Evolutionary conservation across 2,888 invertebrate genomes (phyloP), one percentile per base, ranked within the genome.

Genomic region (Xestia c-nigrum): DNA sequence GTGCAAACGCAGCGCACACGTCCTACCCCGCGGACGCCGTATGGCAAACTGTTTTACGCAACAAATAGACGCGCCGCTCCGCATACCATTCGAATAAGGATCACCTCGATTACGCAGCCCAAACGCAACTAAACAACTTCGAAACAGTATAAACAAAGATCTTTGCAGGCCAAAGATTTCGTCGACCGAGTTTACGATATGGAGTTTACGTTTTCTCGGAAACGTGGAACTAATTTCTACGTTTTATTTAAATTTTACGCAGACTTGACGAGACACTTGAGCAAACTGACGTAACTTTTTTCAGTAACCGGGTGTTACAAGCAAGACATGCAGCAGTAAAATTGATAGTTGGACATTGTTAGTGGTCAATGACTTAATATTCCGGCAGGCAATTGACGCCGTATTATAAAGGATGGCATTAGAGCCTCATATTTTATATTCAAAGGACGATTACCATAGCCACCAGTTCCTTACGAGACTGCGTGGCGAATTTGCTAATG

Each of bases 11-110:
- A 83, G 81, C 67, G 76, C 83, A 87, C 90, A 90, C 95, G 95
- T 94, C 94, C 91, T 85, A 87, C 90, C 89, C 81, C 89, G 89
- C 85, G 88, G 90, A 86, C 89, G 92, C 84, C 90, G 88, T 89
- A 91, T 89, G 89, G 92, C 92, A 90, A 92, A 94, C 94, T 94
- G 92, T 88, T 93, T 93, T 92, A 94, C 92, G 93, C 93, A 93
- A 93, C 92, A 87, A 91, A 91, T 90, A 90, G 91, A 93, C 91
- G 91, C 90, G 91, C 89, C 88, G 87, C 90, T 87, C 93, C 91
- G 94, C 94, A 95, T 95, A 94, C 95, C 94, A 94, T 92, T 93
- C 92, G 93, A 94, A 93, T 92, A 95, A 95, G 95, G 95, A 95
- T 94, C 95, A 92, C 94, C 94, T 94, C 94, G 93, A 94, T 94